Conservation (phyloP, 2,797 vertebrate genomes). For the Oophaga sylvatica region DNA sequence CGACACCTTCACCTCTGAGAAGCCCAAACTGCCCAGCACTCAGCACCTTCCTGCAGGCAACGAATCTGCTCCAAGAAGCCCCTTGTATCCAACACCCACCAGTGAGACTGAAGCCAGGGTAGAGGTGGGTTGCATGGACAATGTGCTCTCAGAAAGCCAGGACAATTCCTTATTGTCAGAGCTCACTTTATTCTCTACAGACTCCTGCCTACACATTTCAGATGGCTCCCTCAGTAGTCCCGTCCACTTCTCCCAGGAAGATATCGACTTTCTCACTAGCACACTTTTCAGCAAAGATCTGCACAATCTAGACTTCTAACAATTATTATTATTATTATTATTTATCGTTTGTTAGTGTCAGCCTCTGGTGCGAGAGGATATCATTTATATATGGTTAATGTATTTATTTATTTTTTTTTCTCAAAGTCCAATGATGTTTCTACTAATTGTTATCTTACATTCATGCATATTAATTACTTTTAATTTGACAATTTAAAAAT, state of each 20-base stretch:
- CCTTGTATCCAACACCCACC: slow-evolving; percentile 68
- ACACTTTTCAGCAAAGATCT: slow-evolving; percentile 91
- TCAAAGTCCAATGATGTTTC: neutral
- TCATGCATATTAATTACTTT: slow-evolving; percentile 72
- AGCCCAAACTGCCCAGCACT: slow-evolving; percentile 67
- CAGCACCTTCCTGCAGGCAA: slow-evolving; percentile 66
- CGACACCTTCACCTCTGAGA: slow-evolving; percentile 67
- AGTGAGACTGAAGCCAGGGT: slow-evolving; percentile 68
- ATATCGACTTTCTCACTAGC: slow-evolving; percentile 91
- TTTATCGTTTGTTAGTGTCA: neutral
- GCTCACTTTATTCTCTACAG: slow-evolving; percentile 81
- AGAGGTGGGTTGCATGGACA: slow-evolving; percentile 66
- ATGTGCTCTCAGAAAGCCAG: slow-evolving; percentile 73
- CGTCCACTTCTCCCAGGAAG: slow-evolving; percentile 89
- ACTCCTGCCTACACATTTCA: slow-evolving; percentile 80
- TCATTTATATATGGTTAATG: slow-evolving; percentile 44
- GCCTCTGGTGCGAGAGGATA: neutral
- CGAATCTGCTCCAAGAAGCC: slow-evolving; percentile 67
- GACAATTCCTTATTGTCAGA: slow-evolving; percentile 78
- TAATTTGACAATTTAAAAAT: slow-evolving; percentile 62
- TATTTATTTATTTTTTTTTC: neutral
- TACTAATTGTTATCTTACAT: slow-evolving; percentile 20
- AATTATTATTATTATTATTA: slow-evolving; percentile 48
- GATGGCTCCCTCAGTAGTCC: slow-evolving; percentile 83
- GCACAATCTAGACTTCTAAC: slow-evolving; percentile 77